Evolutionary conservation across 2,113 vertebrate genomes (phyloP).

Genomic region (Melanocharis versteri): DNA sequence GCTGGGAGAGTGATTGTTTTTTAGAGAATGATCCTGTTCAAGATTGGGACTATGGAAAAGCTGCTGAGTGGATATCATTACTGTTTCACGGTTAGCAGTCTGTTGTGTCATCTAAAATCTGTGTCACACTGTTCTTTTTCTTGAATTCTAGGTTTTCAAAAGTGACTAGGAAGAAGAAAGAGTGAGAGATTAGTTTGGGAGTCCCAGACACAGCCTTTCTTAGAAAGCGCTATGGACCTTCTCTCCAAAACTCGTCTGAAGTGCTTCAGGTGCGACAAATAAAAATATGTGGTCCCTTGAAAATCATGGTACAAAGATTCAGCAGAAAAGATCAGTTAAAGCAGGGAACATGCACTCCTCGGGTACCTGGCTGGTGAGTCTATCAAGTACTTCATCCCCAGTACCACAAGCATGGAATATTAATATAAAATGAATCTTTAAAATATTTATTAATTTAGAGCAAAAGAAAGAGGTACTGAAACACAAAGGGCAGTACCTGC

Average conservation of each 20-base stretch:
- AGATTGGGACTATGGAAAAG: neutral
- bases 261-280: neutral
- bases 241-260: neutral
- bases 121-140: neutral
- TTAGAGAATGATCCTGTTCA: neutral
- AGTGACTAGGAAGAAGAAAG: neutral
- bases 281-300: neutral
- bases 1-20: neutral
- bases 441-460: neutral
- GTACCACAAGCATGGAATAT: neutral
- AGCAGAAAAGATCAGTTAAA: neutral
- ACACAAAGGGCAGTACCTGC: neutral
- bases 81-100: neutral
- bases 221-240: neutral
- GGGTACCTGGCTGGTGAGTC: neutral
- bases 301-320: neutral
- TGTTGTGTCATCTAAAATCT: neutral
- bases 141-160: neutral
- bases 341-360: neutral
- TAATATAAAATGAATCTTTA: neutral
- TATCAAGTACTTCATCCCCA: neutral
- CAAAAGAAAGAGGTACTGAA: neutral
- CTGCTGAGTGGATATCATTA: neutral
- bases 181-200: neutral
- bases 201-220: neutral